A percentile compares a stretch with the other conserved stretches of the same genome.
Conservation (phyloP, 2,888 invertebrate genomes). For the Chaitophorus viminalis region DNA sequence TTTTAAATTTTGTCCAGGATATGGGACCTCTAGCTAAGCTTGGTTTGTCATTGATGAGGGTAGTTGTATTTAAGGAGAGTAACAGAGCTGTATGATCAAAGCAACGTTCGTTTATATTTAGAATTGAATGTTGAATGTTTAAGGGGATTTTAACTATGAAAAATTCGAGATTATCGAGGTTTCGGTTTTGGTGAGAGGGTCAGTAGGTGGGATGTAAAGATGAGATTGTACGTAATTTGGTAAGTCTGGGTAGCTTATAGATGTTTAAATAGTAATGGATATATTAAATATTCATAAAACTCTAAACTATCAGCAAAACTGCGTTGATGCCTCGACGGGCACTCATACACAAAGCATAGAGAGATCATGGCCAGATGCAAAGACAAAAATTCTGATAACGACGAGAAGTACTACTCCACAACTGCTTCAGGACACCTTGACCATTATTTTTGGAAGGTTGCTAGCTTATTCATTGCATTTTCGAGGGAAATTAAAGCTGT, state of each 20-base stretch:
- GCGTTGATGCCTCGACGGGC: neutral
- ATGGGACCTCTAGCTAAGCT: neutral
- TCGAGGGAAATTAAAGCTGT: no score
- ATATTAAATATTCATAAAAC: neutral
- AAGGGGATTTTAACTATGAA: no score
- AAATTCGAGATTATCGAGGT: no score
- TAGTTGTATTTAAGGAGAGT: constrained; percentile 8
- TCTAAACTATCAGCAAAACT: neutral
- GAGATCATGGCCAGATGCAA: neutral
- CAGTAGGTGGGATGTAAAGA: neutral
- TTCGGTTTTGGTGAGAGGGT: no score
- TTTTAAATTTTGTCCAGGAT: neutral
- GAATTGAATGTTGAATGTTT: no score
- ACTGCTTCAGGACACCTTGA: no score
- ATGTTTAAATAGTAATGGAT: neutral
- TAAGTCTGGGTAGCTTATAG: neutral
- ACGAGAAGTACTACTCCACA: no score
- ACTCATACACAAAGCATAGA: neutral
- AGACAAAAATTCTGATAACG: neutral
- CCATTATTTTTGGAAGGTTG: no score
- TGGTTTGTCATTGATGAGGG: neutral
- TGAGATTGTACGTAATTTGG: no score
- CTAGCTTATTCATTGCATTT: no score
- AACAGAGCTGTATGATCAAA: no score
- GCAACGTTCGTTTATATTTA: no score